These are phyloP conservation scores for Thamnophis elegans DNA, from an alignment of 2,797 vertebrate species.

Conservation along the genomic window DNA sequence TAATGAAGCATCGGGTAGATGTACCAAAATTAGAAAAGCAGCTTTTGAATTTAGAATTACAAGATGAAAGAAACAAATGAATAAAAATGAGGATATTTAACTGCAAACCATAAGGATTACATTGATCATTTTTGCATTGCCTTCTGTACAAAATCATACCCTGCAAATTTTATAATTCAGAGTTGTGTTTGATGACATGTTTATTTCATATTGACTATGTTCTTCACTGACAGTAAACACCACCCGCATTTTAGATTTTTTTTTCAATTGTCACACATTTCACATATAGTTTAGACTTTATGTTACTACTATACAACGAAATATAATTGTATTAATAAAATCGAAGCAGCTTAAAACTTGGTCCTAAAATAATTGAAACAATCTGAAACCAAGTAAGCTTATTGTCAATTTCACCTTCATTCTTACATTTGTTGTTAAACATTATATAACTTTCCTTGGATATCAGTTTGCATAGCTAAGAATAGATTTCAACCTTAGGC, in stretches of 20 bases:
- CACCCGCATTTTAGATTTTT: not conserved
- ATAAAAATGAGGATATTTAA: constrained; percentile 14
- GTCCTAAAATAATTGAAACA: not conserved
- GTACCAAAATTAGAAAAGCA: constrained; percentile 72
- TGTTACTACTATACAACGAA: not conserved
- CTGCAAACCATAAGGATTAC: not conserved
- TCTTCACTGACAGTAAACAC: constrained; percentile 40
- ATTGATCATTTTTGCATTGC: not conserved
- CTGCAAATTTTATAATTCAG: constrained; percentile 34
- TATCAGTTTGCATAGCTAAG: not conserved
- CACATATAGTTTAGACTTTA: not conserved
- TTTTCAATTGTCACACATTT: constrained; percentile 41
- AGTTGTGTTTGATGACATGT: constrained; percentile 33
- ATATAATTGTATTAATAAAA: not conserved
- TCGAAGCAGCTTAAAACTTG: not conserved
- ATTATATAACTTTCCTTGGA: not conserved
- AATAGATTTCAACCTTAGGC: not conserved
- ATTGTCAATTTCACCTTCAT: not conserved
- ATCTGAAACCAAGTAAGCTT: not conserved
- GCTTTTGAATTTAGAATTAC: constrained; percentile 70
- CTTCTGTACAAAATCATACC: not conserved
- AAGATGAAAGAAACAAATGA: constrained; percentile 39
- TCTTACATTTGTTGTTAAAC: constrained; percentile 6
- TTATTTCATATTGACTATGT: not conserved
- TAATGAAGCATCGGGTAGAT: constrained; percentile 85